Conservation (phyloP, 2,113 vertebrate species). For the Syrmaticus mikado region DNA sequence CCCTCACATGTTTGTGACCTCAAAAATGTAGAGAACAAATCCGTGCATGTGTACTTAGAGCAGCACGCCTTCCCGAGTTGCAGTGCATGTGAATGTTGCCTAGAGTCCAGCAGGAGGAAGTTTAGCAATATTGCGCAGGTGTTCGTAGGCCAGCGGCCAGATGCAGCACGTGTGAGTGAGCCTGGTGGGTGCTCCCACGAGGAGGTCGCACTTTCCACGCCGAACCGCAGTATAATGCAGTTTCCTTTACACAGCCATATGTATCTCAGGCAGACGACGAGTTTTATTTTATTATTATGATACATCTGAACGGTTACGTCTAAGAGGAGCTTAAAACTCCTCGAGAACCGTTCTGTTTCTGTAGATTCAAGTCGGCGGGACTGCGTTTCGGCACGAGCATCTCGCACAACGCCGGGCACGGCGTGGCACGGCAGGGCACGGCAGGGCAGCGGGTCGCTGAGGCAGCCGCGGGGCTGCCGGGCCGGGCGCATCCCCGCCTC, state of each 20-base stretch:
- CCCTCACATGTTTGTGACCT: neutral
- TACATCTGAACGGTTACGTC: neutral
- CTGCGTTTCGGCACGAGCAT: neutral
- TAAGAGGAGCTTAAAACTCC: neutral
- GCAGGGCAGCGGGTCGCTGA: too few relatives aligned
- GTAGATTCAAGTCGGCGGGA: accelerated
- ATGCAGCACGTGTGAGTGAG: accelerated
- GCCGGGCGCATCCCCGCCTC: too few relatives aligned
- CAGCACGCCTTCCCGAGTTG: neutral
- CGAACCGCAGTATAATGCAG: neutral
- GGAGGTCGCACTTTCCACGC: accelerated
- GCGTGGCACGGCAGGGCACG: too few relatives aligned
- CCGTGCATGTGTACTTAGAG: neutral
- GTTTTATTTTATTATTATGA: neutral
- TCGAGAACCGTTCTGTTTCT: too few relatives aligned
- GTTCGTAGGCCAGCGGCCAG: neutral
- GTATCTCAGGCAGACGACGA: neutral
- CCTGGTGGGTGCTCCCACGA: neutral
- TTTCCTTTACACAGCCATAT: neutral
- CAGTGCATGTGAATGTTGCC: neutral
- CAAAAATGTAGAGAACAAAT: neutral
- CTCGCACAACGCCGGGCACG: neutral
- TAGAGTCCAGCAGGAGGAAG: neutral
- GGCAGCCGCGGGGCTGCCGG: too few relatives aligned
- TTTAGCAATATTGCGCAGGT: neutral